Evolutionary conservation across 2,888 invertebrate species (phyloP).

Genomic region (Parnassius glacialis): DNA sequence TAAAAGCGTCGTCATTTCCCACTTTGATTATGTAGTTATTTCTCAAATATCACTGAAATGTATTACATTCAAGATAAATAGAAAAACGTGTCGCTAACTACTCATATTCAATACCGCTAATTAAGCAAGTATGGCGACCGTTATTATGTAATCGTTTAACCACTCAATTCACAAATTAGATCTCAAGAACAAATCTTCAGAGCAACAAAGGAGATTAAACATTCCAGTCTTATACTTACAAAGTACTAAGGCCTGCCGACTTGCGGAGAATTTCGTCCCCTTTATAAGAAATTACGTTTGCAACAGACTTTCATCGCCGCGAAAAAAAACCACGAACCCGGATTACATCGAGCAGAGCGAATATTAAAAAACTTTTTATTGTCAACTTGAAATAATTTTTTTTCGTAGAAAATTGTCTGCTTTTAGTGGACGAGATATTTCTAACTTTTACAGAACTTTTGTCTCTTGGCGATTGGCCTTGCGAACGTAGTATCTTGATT

Average conservation of each 20-base stretch:
- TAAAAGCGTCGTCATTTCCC: no score
- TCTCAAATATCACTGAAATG: no score
- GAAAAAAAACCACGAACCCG: conserved; percentile 13
- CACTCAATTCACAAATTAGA: conserved; percentile 20
- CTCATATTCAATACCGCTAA: no score
- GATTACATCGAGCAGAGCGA: conserved; percentile 66
- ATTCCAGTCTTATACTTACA: conserved; percentile 27
- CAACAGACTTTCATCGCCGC: conserved; percentile 21
- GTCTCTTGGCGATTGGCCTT: no score
- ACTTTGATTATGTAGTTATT: no score
- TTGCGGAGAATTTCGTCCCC: conserved; percentile 21
- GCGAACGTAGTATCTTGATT: no score
- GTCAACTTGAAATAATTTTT: conserved; percentile 13
- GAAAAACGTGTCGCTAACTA: no score
- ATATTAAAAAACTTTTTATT: conserved; percentile 75
- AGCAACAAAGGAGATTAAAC: conserved; percentile 25
- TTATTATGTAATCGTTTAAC: neutral
- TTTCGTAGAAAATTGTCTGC: conserved; percentile 6
- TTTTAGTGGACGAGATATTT: conserved; percentile 8
- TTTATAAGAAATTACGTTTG: conserved; percentile 24
- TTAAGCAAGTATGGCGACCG: no score
- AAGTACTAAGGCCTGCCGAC: conserved; percentile 19
- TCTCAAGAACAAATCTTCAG: conserved; percentile 20
- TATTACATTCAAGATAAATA: no score
- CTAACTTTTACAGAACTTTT: neutral